Conservation (phyloP, 2,797 vertebrate species). For the Carduelis carduelis region DNA sequence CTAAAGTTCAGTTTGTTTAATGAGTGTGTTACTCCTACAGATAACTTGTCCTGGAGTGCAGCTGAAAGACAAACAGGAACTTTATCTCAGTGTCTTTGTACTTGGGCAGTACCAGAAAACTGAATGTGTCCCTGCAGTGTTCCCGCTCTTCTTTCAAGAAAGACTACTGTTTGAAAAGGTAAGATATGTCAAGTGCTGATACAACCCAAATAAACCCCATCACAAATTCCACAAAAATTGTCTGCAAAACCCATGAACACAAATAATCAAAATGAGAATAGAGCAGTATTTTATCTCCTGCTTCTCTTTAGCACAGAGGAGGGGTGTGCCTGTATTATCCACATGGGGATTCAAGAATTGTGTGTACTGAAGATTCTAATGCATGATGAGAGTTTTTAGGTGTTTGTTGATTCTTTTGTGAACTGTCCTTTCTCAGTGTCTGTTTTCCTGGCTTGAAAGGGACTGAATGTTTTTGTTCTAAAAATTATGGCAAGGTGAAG, state of each 20-base stretch:
- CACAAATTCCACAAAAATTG: background rate
- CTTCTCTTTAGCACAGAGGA: background rate
- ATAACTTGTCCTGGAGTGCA: conserved; percentile 87
- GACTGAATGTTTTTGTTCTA: background rate
- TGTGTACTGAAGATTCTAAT: background rate
- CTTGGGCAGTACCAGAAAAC: conserved; percentile 90
- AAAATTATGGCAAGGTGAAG: background rate
- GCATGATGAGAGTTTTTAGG: background rate
- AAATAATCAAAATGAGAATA: background rate
- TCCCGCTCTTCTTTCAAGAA: conserved; percentile 86
- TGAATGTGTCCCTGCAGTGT: conserved; percentile 79
- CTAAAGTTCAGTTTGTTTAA: conserved; percentile 11
- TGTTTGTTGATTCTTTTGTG: background rate
- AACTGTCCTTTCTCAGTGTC: background rate
- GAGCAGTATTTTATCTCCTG: background rate
- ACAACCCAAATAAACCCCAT: background rate
- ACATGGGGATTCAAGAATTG: background rate
- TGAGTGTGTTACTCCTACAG: conserved; percentile 71
- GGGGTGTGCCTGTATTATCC: background rate
- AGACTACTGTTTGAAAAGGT: conserved; percentile 92
- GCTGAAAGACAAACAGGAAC: conserved; percentile 78
- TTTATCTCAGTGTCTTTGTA: conserved; percentile 88
- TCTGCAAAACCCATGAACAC: background rate
- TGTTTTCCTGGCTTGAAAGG: background rate
- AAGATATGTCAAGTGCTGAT: conserved; percentile 21